Evolutionary conservation across 2,113 vertebrate genomes (phyloP).

Genomic region (Numida meleagris): DNA sequence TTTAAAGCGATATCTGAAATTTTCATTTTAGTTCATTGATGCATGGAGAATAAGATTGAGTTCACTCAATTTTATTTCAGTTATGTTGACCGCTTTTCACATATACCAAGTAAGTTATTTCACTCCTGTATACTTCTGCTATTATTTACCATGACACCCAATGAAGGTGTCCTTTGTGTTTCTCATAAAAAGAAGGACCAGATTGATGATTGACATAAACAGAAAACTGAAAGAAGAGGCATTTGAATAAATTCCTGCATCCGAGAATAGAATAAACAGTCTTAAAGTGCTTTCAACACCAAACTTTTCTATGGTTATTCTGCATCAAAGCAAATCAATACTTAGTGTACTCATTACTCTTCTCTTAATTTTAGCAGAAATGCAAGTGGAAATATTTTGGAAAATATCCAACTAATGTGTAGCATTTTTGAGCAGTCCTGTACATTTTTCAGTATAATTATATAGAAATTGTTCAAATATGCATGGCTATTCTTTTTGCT

Average conservation of each 20-base stretch:
- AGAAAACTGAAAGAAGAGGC: not conserved
- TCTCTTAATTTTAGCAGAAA: not conserved
- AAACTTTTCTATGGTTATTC: not conserved
- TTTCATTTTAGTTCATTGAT: not conserved
- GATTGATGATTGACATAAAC: not conserved
- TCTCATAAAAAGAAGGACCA: not conserved
- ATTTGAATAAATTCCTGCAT: not conserved
- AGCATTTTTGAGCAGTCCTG: not conserved
- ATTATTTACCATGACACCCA: not conserved
- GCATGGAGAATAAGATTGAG: not conserved
- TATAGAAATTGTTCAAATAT: not conserved
- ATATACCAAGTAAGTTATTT: not conserved
- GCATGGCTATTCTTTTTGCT: not conserved
- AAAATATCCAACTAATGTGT: not conserved
- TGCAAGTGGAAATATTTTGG: not conserved
- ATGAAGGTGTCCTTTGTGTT: not conserved
- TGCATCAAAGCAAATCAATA: not conserved
- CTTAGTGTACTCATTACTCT: not conserved
- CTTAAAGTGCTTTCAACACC: not conserved
- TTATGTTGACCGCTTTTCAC: not conserved
- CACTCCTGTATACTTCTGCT: not conserved
- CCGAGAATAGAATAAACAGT: not conserved
- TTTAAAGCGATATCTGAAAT: not conserved
- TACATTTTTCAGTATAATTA: not conserved
- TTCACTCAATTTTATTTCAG: not conserved